These are phyloP conservation scores for Poeciliopsis turrubarensis DNA, from an alignment of 2,113 vertebrate genomes.

Conservation along the genomic window DNA sequence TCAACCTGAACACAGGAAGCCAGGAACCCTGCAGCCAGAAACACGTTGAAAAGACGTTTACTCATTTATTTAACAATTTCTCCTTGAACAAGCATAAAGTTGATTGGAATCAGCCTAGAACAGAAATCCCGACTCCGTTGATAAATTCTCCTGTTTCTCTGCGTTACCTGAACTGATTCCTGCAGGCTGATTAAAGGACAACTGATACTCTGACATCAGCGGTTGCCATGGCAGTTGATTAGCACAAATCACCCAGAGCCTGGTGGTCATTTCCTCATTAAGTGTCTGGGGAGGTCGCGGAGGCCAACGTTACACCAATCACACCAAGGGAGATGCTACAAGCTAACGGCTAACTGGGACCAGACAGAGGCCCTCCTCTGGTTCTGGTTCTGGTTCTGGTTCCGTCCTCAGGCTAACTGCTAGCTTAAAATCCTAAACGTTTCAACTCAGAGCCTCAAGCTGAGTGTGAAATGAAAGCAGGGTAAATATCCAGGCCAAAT, in stretches of 20 bases:
- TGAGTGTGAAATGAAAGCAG: too few relatives aligned
- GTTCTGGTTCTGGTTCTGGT: slow-evolving; percentile 2
- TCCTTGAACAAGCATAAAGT: background rate
- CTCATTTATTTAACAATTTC: background rate
- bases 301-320: slow-evolving; percentile 56
- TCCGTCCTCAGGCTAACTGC: slow-evolving; percentile 1
- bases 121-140: slow-evolving; percentile 8
- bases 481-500: slow-evolving; percentile 51
- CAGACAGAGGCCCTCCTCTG: too few relatives aligned
- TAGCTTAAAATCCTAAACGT: too few relatives aligned
- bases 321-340: slow-evolving; percentile 6
- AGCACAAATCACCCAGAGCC: slow-evolving; percentile 66
- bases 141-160: slow-evolving; percentile 61
- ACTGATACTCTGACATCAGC: slow-evolving; percentile 56
- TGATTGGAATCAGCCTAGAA: background rate
- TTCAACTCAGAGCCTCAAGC: too few relatives aligned
- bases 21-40: slow-evolving; percentile 13
- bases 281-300: slow-evolving; percentile 57
- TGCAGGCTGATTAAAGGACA: slow-evolving; percentile 67
- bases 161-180: slow-evolving; percentile 37
- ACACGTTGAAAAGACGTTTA: too few relatives aligned
- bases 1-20: slow-evolving; percentile 31
- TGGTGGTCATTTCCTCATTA: slow-evolving; percentile 69
- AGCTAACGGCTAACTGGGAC: too few relatives aligned
- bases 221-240: slow-evolving; percentile 62